Evolutionary conservation across 1,140 invertebrate genomes (phyloP).

Genomic region (Camponotus pennsylvanicus): DNA sequence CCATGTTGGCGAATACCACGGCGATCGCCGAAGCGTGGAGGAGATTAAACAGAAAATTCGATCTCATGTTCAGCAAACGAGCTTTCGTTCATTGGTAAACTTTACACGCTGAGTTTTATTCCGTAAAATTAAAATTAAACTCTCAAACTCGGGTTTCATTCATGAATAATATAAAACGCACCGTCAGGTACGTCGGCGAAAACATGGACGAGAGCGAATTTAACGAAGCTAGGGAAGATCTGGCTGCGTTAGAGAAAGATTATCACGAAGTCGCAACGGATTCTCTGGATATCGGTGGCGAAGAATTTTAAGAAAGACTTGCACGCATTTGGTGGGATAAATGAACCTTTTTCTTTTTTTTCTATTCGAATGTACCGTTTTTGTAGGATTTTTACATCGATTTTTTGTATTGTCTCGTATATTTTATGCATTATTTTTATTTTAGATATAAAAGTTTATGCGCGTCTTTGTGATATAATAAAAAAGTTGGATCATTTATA

Average conservation of each 20-base stretch:
- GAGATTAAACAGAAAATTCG: constrained; percentile 88
- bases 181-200: constrained; percentile 88
- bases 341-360: constrained; percentile 21
- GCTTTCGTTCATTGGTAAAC: constrained; percentile 88
- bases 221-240: constrained; percentile 91
- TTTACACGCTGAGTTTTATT: background rate
- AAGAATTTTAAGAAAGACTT: constrained; percentile 52
- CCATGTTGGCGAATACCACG: constrained; percentile 95
- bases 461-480: constrained; percentile 28
- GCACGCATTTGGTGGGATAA: constrained; percentile 34
- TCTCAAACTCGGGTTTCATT: background rate
- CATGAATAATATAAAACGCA: background rate
- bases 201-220: constrained; percentile 92
- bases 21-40: constrained; percentile 95
- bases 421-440: constrained; percentile 33
- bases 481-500: background rate
- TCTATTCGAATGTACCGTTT: constrained; percentile 7
- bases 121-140: background rate
- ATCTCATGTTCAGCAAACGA: constrained; percentile 88
- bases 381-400: constrained; percentile 55
- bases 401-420: constrained; percentile 38
- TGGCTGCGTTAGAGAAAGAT: constrained; percentile 86
- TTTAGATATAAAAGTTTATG: constrained; percentile 32
- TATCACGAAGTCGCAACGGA: constrained; percentile 81
- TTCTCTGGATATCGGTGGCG: constrained; percentile 78